Evolutionary conservation across 2,797 vertebrate genomes (phyloP).

Genomic region (Cyprinella venusta): DNA sequence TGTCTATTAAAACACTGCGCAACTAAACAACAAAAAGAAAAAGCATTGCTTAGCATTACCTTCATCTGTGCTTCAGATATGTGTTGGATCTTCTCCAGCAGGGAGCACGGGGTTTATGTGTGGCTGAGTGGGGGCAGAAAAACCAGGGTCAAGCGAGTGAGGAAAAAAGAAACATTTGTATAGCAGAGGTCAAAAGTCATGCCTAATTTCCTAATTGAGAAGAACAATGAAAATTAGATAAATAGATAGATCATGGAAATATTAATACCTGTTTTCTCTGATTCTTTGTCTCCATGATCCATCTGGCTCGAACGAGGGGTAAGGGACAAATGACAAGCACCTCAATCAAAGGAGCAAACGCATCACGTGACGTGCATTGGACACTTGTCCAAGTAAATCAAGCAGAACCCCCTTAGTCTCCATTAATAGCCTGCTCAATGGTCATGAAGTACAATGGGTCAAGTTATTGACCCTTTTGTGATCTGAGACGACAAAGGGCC

Average conservation of each 20-base stretch:
- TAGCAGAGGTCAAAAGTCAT: conserved; percentile 12
- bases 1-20: background rate
- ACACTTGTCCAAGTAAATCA: conserved; percentile 33
- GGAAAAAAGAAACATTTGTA: conserved; percentile 1
- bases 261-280: conserved; percentile 7
- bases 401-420: conserved; percentile 2
- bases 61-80: background rate
- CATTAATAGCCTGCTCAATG: conserved; percentile 44
- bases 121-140: background rate
- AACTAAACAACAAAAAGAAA: background rate
- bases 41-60: conserved; percentile 20
- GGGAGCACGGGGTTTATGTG: background rate
- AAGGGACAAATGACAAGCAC: conserved; percentile 26
- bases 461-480: conserved; percentile 50
- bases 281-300: background rate
- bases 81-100: background rate
- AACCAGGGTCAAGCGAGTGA: background rate
- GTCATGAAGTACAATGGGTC: conserved; percentile 46
- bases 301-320: background rate
- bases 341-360: conserved; percentile 16
- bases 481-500: conserved; percentile 41
- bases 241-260: background rate
- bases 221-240: background rate
- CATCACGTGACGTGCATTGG: background rate
- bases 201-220: background rate